Evolutionary conservation across 1,140 invertebrate species (phyloP).

Genomic region (Drosophila equinoxialis): DNA sequence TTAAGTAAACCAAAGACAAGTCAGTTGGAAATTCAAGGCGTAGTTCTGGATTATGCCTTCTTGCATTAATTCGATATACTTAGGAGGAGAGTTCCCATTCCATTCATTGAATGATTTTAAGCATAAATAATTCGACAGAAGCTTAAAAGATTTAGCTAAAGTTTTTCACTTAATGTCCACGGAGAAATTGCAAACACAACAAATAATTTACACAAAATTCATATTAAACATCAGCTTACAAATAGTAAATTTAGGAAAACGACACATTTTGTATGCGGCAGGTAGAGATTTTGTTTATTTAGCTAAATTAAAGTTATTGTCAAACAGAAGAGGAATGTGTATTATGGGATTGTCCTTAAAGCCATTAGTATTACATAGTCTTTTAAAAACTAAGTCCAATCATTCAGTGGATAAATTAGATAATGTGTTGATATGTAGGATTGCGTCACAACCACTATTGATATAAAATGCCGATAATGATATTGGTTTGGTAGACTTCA

Average conservation of each 20-base stretch:
- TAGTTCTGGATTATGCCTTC: slow-evolving; percentile 18
- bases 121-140: slow-evolving; percentile 35
- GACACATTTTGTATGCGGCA: neutral
- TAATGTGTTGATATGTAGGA: no score
- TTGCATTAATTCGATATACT: slow-evolving; percentile 48
- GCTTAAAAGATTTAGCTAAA: slow-evolving; percentile 6
- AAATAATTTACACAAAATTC: slow-evolving; percentile 12
- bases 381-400: no score
- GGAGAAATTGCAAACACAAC: neutral
- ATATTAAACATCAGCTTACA: neutral
- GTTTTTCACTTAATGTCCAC: neutral
- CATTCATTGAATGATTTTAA: neutral
- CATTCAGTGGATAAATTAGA: no score
- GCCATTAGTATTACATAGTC: no score
- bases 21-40: slow-evolving; percentile 22
- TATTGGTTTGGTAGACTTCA: no score
- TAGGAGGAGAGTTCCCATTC: neutral
- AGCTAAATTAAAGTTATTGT: neutral
- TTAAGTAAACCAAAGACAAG: slow-evolving; percentile 21
- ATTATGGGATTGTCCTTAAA: no score
- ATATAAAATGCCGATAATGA: no score
- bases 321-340: no score
- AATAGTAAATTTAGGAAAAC: neutral
- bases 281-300: neutral
- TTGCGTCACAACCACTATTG: no score